phyloP scores from a whole-genome alignment of 2,888 invertebrate genomes.

The Drosophila histrio region DNA sequence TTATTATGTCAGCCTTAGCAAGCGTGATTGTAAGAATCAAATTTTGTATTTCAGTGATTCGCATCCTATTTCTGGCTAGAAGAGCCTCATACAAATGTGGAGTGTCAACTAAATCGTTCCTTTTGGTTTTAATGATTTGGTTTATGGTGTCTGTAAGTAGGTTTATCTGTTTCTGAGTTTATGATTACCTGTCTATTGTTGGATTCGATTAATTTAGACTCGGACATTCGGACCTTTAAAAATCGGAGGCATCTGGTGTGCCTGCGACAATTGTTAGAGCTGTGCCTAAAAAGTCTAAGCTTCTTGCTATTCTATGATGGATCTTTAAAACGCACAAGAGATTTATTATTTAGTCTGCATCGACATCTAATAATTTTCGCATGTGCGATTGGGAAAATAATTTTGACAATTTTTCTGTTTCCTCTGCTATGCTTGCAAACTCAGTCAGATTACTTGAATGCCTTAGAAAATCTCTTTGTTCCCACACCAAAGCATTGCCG shows the following conservation, averaged over 20 bases:
- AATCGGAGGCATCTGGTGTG: slow-evolving; percentile 1
- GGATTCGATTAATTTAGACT: neutral
- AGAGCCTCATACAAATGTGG: too few species aligned
- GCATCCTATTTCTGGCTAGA: slow-evolving; percentile 4
- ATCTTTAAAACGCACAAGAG: neutral
- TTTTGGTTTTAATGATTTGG: neutral
- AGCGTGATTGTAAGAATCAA: slow-evolving; percentile 1
- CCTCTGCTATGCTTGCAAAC: neutral
- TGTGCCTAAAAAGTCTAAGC: neutral
- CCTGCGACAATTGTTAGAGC: slow-evolving; percentile 13
- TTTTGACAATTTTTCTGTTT: neutral
- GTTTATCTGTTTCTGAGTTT: slow-evolving; percentile 6
- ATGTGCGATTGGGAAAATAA: neutral
- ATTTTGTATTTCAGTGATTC: neutral
- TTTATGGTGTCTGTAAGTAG: neutral
- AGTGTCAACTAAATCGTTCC: neutral
- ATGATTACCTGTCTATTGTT: neutral
- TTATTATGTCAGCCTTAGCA: too few species aligned
- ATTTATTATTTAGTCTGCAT: neutral
- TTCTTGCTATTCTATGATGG: slow-evolving; percentile 9
- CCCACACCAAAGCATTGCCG: too few species aligned
- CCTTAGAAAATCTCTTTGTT: too few species aligned
- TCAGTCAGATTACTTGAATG: too few species aligned
- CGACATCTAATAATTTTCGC: neutral
- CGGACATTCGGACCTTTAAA: neutral